Base-by-base conservation (phyloP, 2,797 vertebrate genomes). In the Hypotaenidia philippensis region DNA sequence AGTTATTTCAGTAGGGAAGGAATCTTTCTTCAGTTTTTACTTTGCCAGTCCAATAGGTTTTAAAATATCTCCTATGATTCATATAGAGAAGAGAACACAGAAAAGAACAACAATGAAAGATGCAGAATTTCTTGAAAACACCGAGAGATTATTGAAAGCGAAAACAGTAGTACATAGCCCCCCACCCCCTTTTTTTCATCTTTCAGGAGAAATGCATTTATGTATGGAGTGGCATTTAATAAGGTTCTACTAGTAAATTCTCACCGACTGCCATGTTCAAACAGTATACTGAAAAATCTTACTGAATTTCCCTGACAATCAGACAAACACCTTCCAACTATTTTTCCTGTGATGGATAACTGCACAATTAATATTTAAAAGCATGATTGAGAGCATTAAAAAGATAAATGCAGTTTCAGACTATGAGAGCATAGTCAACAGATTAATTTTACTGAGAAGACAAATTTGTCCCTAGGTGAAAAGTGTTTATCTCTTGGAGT, bases 321-420 rank as follows among this genome's bases (percentile, higher is more conserved):
- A 59, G 10, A 47, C 45, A 91, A 89, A 36, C 4, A 65, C 49
- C 32, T 38, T 77, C 59, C 56, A 89, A 80, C 23, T 57, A 49
- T 65, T 72, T 66, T 74, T 74, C 69, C 55, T 64, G 59, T 32
- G 91, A 50, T 17, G 21, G 34, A 22, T 77, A 77, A 70, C 21
- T 83, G 19, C 47, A 70, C 13, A 87, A 89, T 32, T 90, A 17
- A 41, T 61, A 84, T 79, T 94, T 79, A 95, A 92, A 92, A 27
- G 7, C 38, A 81, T 44, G 36, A 66, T 56, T 92, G 92, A 82
- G 55, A 90, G 15, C 21, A 81, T 85, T 93, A 95, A 83, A 63
- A 89, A 47, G 70, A 90, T 40, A 76, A 84, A 79, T 29, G 17
- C 2, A 34, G n/a, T 83, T 94, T 88, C 76, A 41, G n/a, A 53